A percentile compares a stretch with the other conserved stretches of the same genome.
Conservation (phyloP, 2,888 invertebrate genomes). For the Phaonia tiefii region DNA sequence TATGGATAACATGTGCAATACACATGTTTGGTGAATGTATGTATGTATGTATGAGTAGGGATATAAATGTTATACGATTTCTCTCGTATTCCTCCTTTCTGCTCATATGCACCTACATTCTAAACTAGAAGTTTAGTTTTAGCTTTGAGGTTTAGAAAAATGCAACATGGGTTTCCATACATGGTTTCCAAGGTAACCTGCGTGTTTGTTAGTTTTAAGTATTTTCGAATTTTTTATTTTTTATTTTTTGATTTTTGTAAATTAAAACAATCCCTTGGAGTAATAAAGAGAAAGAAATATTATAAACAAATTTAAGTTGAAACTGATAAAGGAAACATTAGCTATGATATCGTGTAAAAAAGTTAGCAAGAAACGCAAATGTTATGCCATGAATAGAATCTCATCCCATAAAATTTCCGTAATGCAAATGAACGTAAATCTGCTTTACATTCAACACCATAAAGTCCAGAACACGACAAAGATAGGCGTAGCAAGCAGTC, state of each 20-base stretch:
- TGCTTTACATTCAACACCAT: neutral
- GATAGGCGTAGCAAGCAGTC: too few relatives aligned
- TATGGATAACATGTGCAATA: constrained; percentile 60
- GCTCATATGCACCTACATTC: neutral
- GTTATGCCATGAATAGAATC: neutral
- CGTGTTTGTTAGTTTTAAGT: neutral
- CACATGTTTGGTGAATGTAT: neutral
- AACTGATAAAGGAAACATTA: neutral
- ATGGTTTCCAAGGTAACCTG: constrained; percentile 52
- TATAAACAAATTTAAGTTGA: neutral
- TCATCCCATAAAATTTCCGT: neutral
- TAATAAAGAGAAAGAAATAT: constrained; percentile 48
- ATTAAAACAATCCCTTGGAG: constrained; percentile 33
- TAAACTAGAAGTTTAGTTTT: neutral
- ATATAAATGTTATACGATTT: too few relatives aligned
- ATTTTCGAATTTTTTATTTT: too few relatives aligned
- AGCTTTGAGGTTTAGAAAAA: neutral
- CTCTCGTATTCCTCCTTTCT: neutral
- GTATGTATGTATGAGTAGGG: neutral
- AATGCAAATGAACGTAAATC: constrained; percentile 14
- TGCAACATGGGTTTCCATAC: constrained; percentile 57
- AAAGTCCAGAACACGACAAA: constrained; percentile 5
- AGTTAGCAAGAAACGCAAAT: constrained; percentile 9
- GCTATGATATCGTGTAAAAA: neutral
- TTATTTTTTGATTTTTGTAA: constrained; percentile 2